These are phyloP conservation scores for Platycheirus albimanus DNA, from an alignment of 2,888 invertebrate species.

Conservation along the genomic window DNA sequence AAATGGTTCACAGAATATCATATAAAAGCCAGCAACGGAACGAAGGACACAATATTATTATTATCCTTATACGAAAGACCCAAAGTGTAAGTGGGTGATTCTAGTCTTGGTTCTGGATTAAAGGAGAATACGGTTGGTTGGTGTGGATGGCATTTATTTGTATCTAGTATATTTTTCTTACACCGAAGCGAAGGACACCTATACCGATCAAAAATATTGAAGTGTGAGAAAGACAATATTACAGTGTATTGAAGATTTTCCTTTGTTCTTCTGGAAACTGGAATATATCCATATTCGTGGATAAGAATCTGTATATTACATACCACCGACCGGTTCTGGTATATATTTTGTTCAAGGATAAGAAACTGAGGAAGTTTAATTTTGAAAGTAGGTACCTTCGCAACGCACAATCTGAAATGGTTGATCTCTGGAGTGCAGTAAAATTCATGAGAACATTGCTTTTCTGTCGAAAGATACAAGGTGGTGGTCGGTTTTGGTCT, in stretches of 20 bases:
- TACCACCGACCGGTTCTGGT: no score
- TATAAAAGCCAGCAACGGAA: conserved; percentile 3
- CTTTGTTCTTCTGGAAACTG: neutral
- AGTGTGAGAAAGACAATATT: conserved; percentile 26
- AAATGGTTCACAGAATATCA: neutral
- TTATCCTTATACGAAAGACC: conserved; percentile 16
- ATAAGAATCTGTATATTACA: conserved; percentile 43
- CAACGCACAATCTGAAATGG: conserved; percentile 20
- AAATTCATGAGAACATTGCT: conserved; percentile 46
- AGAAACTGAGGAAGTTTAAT: conserved; percentile 27
- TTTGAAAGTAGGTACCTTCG: conserved; percentile 11
- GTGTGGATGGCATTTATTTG: conserved; percentile 7
- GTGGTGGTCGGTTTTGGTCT: no score
- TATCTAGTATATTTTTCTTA: conserved; percentile 50
- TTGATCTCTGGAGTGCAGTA: conserved; percentile 57
- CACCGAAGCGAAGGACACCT: conserved; percentile 42
- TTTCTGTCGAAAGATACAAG: conserved; percentile 8
- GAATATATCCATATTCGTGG: conserved; percentile 22
- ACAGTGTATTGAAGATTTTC: conserved; percentile 22
- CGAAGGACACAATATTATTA: conserved; percentile 19
- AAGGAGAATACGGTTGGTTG: conserved; percentile 34
- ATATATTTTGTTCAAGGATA: neutral
- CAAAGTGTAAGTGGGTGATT: conserved; percentile 26
- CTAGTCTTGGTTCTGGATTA: conserved; percentile 36
- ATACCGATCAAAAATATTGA: conserved; percentile 2